These are phyloP conservation scores for Rachycentron canadum DNA, from an alignment of 2,797 vertebrate genomes.

Conservation along the genomic window DNA sequence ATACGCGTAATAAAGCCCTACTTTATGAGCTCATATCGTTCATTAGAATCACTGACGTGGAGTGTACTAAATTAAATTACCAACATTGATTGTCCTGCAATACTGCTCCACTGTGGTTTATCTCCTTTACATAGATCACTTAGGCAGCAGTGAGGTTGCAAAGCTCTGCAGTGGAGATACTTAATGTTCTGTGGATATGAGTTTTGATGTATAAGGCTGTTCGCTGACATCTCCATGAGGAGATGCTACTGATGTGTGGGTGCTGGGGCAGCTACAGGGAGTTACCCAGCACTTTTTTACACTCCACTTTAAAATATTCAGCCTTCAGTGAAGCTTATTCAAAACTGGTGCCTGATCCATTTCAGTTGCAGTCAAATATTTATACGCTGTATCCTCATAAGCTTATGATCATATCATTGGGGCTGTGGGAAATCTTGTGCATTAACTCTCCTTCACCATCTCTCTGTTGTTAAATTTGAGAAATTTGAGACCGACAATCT, in stretches of 20 bases:
- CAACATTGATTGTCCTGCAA: slow-evolving; percentile 55
- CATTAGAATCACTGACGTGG: slow-evolving; percentile 63
- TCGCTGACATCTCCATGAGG: not conserved
- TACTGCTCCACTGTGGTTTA: slow-evolving; percentile 39
- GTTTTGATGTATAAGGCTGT: slow-evolving; percentile 8
- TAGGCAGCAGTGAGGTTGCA: slow-evolving; percentile 10
- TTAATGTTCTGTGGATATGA: slow-evolving; percentile 33
- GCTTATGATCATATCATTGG: not conserved
- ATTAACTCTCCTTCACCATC: slow-evolving; percentile 11
- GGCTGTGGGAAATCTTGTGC: not conserved
- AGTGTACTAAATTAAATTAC: slow-evolving; percentile 59
- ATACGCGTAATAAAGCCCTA: slow-evolving; percentile 53
- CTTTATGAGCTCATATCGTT: slow-evolving; percentile 59
- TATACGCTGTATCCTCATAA: not conserved
- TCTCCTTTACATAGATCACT: slow-evolving; percentile 44
- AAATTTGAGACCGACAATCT: slow-evolving; percentile 11
- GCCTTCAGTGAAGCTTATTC: slow-evolving; percentile 19
- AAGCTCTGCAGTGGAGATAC: slow-evolving; percentile 28
- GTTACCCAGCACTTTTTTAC: slow-evolving; percentile 14
- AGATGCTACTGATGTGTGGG: slow-evolving; percentile 20
- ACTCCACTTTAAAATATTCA: slow-evolving; percentile 26
- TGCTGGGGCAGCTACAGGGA: slow-evolving; percentile 4
- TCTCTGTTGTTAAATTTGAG: slow-evolving; percentile 15
- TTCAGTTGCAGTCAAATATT: slow-evolving; percentile 2
- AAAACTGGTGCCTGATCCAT: not conserved